Evolutionary conservation across 2,797 vertebrate genomes (phyloP), one percentile per base, ranked within the genome.

Genomic region (Cryptoblepharus egeriae): DNA sequence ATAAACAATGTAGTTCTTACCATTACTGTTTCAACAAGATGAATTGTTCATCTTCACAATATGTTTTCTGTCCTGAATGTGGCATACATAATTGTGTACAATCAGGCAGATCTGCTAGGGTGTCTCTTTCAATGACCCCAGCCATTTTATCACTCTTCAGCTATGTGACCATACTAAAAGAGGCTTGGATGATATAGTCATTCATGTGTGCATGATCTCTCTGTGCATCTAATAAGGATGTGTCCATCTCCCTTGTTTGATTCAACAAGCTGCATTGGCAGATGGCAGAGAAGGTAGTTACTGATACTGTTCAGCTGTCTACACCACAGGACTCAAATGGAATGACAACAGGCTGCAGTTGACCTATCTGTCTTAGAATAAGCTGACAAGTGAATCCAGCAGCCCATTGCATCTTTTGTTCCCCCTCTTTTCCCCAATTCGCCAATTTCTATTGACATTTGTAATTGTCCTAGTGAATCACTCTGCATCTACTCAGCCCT

Each of bases 381-480:
- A 86, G 69, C 65, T 49, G 30, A 79, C 89, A 83, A 76, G 64
- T 39, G 71, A 89, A 67, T 77, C 12, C 5, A 77, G 78, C 76
- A 88, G 30, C 45, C 64, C 58, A 71, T n/a, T 49, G 57, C 71
- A 9, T 84, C 79, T 22, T 15, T 52, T 4, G 15, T 63, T 32
- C n/a, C 32, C 42, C 26, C 26, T 28, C 67, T 81, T 75, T 39
- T 26, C 32, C 35, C 24, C 12, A 8, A 42, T 58, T 74, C 76
- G 78, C 80, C 77, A 37, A 2, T 58, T 69, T 49, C 35, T 87
- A 85, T 80, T 89, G 84, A 70, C 65, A 89, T 68, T 85, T 85
- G 28, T 69, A 76, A 65, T 82, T 82, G 67, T 71, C 79, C 85
- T 89, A 77, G 77, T 49, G 49, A 82, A n/a, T 26, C 80, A 0